Evolutionary conservation across 2,797 vertebrate species (phyloP).

Genomic region (Clangula hyemalis): DNA sequence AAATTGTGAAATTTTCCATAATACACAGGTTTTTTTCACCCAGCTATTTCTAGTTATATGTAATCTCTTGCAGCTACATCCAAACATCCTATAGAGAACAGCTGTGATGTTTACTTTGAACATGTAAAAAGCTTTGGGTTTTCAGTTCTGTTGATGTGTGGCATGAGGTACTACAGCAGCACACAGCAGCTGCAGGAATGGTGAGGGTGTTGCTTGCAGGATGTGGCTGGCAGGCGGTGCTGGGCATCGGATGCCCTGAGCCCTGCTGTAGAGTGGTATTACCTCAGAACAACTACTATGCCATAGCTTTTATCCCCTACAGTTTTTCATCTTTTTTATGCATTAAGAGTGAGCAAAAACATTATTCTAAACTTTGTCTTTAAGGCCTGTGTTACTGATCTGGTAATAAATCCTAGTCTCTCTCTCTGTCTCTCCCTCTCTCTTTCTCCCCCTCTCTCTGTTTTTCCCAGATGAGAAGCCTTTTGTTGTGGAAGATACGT

Average conservation of each 20-base stretch:
- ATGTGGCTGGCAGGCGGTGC: rapidly evolving
- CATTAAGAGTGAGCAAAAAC: rapidly evolving
- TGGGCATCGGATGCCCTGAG: neutral
- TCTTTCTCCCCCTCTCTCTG: neutral
- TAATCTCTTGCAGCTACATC: neutral
- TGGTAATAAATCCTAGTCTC: neutral
- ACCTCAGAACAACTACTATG: neutral
- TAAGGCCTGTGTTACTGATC: too few species aligned
- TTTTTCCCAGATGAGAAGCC: constrained; percentile 89
- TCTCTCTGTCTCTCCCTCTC: neutral
- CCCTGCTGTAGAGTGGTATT: neutral
- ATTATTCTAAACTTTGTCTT: neutral
- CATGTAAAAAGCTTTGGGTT: neutral
- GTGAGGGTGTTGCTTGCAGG: neutral
- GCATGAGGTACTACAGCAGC: neutral
- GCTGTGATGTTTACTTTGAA: neutral
- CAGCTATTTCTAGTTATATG: neutral
- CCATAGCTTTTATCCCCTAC: neutral
- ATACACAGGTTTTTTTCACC: neutral
- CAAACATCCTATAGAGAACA: neutral
- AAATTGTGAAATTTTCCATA: neutral
- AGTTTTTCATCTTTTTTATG: neutral
- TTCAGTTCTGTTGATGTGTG: neutral
- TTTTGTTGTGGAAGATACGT: constrained; percentile 93
- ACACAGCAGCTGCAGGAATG: neutral